phyloP scores from a whole-genome alignment of 2,113 vertebrate species.

The Centropus bengalensis region DNA sequence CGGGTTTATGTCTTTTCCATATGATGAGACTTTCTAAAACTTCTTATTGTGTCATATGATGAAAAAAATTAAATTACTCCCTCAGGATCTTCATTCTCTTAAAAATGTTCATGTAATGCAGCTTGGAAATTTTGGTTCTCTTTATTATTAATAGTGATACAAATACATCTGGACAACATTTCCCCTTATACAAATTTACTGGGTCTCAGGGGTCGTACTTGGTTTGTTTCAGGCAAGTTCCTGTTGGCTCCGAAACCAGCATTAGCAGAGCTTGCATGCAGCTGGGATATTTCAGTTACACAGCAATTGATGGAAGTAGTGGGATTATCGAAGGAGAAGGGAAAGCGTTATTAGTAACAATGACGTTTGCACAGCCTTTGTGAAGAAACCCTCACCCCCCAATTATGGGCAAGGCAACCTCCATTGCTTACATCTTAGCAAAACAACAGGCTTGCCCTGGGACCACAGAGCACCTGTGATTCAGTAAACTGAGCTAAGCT shows the following conservation, averaged over 20 bases:
- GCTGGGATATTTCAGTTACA: conserved; percentile 37
- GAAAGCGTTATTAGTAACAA: background rate
- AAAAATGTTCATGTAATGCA: background rate
- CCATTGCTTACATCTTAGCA: background rate
- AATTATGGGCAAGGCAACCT: background rate
- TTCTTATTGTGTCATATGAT: background rate
- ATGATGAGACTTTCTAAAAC: background rate
- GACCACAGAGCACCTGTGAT: background rate
- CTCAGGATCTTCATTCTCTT: background rate
- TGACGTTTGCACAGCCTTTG: background rate
- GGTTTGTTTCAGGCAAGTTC: conserved; percentile 36
- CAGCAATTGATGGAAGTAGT: background rate
- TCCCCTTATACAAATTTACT: conserved; percentile 3
- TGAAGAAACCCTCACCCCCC: background rate
- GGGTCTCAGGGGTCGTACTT: background rate
- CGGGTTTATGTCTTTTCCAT: background rate
- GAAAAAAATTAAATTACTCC: background rate
- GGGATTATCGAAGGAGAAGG: background rate
- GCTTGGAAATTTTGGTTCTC: background rate
- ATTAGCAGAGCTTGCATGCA: background rate
- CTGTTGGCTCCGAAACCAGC: background rate
- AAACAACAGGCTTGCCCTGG: background rate
- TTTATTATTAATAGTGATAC: background rate
- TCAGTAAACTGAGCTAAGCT: background rate
- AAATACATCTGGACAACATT: conserved; percentile 47